Conservation (phyloP, 2,113 vertebrate species). For the Tiliqua scincoides region DNA sequence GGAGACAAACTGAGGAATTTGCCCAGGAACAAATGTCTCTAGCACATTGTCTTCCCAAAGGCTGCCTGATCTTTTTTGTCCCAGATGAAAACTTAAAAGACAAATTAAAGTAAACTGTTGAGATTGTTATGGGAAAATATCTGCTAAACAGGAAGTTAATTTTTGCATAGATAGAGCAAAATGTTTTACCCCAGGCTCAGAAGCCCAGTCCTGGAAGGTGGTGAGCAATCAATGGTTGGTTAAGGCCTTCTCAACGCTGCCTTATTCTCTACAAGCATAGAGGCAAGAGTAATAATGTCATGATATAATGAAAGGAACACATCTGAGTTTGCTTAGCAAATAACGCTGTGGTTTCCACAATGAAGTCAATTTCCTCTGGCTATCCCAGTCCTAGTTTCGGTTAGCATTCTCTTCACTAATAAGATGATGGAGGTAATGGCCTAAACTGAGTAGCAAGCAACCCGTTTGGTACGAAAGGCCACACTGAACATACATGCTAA, state of each 20-base stretch:
- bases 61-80: background rate
- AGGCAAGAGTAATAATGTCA: conserved; percentile 46
- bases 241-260: background rate
- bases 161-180: conserved; percentile 51
- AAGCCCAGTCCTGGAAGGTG: background rate
- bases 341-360: conserved; percentile 50
- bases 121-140: conserved; percentile 22
- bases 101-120: conserved; percentile 3
- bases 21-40: no score
- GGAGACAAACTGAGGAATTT: no score
- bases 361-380: conserved; percentile 46
- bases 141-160: conserved; percentile 22
- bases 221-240: conserved; percentile 1
- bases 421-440: conserved; percentile 38
- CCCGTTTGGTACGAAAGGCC: background rate
- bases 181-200: background rate
- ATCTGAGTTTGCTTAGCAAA: conserved; percentile 54
- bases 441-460: background rate
- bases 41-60: no score
- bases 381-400: conserved; percentile 15
- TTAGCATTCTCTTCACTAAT: conserved; percentile 47
- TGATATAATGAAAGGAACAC: conserved; percentile 45
- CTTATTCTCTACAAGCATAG: conserved; percentile 16
- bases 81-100: conserved; percentile 29
- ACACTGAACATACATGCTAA: background rate